A percentile compares a stretch with the other conserved stretches of the same genome.
These are phyloP conservation scores for Tupiocoris notatus DNA, from an alignment of 2,888 invertebrate genomes.

Conservation along the genomic window DNA sequence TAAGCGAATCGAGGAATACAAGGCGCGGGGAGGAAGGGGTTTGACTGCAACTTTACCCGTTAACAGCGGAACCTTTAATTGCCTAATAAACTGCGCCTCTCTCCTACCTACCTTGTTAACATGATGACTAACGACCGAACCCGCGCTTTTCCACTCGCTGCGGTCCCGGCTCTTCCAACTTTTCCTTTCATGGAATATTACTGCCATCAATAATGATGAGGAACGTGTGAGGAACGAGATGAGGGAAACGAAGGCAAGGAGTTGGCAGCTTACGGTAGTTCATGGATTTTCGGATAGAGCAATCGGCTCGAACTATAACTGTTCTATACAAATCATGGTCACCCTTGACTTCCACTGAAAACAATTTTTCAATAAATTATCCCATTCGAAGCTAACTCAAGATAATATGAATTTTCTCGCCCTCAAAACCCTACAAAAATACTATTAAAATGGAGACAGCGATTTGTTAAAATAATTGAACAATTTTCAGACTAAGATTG, in stretches of 20 bases:
- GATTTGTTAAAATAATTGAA: too few relatives aligned
- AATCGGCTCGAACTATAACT: too few relatives aligned
- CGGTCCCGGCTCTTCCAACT: conserved; percentile 6
- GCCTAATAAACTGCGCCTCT: conserved; percentile 30
- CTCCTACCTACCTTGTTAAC: conserved; percentile 19
- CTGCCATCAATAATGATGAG: conserved; percentile 32
- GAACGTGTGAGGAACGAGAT: neutral
- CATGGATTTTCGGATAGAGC: too few relatives aligned
- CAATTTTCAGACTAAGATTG: too few relatives aligned
- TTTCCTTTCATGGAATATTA: conserved; percentile 34
- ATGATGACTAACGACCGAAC: conserved; percentile 22
- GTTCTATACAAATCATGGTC: too few relatives aligned
- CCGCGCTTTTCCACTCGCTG: neutral
- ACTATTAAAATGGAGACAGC: too few relatives aligned
- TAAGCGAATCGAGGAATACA: neutral
- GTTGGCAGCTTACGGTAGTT: too few relatives aligned
- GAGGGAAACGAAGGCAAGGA: neutral
- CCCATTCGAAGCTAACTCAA: too few relatives aligned
- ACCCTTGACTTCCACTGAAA: too few relatives aligned
- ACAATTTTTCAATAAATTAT: too few relatives aligned
- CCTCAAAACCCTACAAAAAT: too few relatives aligned
- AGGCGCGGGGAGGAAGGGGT: neutral
- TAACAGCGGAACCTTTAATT: conserved; percentile 32
- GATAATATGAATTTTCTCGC: too few relatives aligned
- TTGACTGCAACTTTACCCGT: conserved; percentile 19